These are phyloP conservation scores for Steinernema carpocapsae DNA, from an alignment of 2,888 invertebrate species.

Conservation along the genomic window DNA sequence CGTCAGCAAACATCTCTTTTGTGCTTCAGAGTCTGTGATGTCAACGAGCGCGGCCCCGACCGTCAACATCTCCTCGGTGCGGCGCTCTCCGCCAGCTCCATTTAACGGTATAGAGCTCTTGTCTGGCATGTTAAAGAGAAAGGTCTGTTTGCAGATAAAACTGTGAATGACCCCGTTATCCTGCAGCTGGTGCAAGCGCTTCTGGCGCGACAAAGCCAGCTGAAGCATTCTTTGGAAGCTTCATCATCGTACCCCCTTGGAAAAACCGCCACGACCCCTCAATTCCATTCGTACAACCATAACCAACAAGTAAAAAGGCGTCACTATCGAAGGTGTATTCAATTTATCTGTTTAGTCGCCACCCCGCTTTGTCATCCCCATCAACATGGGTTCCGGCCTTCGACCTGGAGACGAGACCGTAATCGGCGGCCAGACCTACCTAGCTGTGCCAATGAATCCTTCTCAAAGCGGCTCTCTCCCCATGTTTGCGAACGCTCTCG, in stretches of 20 bases:
- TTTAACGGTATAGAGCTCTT: too few relatives aligned
- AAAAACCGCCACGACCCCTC: not conserved
- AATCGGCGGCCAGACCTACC: constrained; percentile 44
- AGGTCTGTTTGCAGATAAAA: not conserved
- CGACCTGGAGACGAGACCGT: constrained; percentile 40
- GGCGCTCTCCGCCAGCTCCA: too few relatives aligned
- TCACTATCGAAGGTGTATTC: not conserved
- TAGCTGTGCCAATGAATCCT: constrained; percentile 41
- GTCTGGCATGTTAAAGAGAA: too few relatives aligned
- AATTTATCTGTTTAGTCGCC: not conserved
- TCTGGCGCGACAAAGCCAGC: constrained; percentile 7
- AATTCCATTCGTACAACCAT: constrained; percentile 12
- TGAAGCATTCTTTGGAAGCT: not conserved
- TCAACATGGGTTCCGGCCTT: not conserved
- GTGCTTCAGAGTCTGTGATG: too few relatives aligned
- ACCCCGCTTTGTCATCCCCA: not conserved
- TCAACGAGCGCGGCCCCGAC: too few relatives aligned
- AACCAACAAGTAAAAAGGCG: not conserved
- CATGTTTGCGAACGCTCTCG: not conserved
- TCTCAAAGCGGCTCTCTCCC: not conserved
- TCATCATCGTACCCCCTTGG: not conserved
- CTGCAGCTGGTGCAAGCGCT: constrained; percentile 36
- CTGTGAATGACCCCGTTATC: constrained; percentile 21
- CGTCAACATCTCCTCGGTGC: too few relatives aligned
- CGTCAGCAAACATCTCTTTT: not conserved